These are phyloP conservation scores for Chaenodraco wilsoni DNA, from an alignment of 2,797 vertebrate species.

Conservation along the genomic window DNA sequence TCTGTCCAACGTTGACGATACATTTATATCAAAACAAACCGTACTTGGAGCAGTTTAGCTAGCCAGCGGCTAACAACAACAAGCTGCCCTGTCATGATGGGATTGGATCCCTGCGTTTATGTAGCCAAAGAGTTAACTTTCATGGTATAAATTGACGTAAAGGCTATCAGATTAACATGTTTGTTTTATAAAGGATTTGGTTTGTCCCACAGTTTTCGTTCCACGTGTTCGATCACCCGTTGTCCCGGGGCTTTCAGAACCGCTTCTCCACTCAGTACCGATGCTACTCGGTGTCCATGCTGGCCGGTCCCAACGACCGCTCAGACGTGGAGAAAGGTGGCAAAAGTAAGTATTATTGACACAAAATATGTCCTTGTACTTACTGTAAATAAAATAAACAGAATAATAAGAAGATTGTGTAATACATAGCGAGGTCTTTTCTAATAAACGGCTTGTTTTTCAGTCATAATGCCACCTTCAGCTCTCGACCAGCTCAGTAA, in stretches of 20 bases:
- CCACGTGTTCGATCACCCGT: constrained; percentile 90
- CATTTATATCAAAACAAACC: neutral
- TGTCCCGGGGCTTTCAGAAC: constrained; percentile 94
- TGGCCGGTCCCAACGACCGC: constrained; percentile 97
- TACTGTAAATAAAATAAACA: neutral
- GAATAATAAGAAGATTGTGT: neutral
- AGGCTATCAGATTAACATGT: rapidly evolving
- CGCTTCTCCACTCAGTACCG: constrained; percentile 98
- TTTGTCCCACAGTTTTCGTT: constrained; percentile 81
- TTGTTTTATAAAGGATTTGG: neutral
- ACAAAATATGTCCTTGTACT: neutral
- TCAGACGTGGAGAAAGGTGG: constrained; percentile 99
- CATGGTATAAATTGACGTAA: rapidly evolving
- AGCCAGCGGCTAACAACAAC: constrained; percentile 41
- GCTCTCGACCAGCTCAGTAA: constrained; percentile 99
- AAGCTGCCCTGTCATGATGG: constrained; percentile 74
- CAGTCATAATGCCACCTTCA: constrained; percentile 99
- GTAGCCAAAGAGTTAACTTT: rapidly evolving
- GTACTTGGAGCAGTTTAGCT: constrained; percentile 10
- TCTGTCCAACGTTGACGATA: neutral
- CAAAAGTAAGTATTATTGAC: constrained; percentile 87
- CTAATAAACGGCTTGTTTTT: constrained; percentile 2
- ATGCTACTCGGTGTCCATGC: constrained; percentile 98
- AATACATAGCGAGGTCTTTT: neutral
- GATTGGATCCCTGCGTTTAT: neutral